Evolutionary conservation across 2,113 vertebrate genomes (phyloP).

Genomic region (Piaya cayana): DNA sequence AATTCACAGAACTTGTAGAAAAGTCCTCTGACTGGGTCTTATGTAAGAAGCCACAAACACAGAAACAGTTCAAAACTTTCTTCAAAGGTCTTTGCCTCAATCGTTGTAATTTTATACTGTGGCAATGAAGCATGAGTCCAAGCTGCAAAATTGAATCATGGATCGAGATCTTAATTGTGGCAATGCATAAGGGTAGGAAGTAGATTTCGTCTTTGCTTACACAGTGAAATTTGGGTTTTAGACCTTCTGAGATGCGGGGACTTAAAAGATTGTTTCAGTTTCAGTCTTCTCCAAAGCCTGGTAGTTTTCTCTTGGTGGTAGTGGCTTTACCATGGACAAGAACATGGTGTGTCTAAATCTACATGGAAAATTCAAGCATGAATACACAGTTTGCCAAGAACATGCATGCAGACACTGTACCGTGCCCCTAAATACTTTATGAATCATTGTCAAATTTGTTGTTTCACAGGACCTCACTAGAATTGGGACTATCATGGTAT

Average conservation of each 20-base stretch:
- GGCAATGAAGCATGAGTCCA: background rate
- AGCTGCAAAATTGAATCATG: background rate
- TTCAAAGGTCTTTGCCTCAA: background rate
- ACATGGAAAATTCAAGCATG: background rate
- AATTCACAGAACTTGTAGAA: background rate
- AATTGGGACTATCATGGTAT: conserved; percentile 71
- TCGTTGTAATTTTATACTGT: too few species aligned
- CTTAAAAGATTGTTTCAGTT: background rate
- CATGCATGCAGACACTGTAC: background rate
- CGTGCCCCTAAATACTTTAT: background rate
- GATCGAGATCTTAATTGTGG: background rate
- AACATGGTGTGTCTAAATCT: background rate
- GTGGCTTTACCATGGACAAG: background rate
- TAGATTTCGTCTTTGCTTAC: background rate
- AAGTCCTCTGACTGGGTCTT: background rate
- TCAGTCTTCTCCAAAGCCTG: background rate
- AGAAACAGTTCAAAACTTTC: background rate
- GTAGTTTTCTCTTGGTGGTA: background rate
- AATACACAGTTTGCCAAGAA: background rate
- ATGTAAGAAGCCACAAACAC: background rate
- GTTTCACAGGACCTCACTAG: conserved; percentile 72
- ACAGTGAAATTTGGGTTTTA: background rate
- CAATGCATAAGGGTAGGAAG: background rate
- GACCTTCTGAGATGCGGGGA: background rate
- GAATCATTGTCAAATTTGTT: conserved; percentile 14